These are phyloP conservation scores for Eulithis testata DNA, from an alignment of 2,888 invertebrate species.

Conservation along the genomic window DNA sequence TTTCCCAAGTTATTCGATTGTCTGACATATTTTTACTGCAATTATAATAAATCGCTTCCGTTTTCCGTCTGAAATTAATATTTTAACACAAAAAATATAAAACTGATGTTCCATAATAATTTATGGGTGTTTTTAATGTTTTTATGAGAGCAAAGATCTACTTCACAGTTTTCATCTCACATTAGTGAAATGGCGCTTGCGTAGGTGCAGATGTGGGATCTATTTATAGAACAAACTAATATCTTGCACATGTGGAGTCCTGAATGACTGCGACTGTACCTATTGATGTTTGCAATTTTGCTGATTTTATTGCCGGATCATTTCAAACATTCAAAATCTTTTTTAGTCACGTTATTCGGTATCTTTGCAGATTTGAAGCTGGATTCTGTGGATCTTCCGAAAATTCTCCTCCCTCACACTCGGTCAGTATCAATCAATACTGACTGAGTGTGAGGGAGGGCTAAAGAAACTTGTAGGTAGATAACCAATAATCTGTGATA, in stretches of 20 bases:
- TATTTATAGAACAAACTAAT: conserved; percentile 31
- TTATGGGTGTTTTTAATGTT: conserved; percentile 40
- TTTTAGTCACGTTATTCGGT: too few species aligned
- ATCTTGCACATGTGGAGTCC: conserved; percentile 27
- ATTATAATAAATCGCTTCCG: conserved; percentile 35
- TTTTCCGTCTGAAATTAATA: conserved; percentile 35
- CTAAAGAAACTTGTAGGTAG: too few species aligned
- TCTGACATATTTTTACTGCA: not conserved
- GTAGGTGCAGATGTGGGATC: conserved; percentile 23
- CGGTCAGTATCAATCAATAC: too few species aligned
- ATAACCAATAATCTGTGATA: too few species aligned
- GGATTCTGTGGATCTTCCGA: not conserved
- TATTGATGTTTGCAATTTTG: conserved; percentile 14
- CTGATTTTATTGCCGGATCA: conserved; percentile 11
- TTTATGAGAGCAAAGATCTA: conserved; percentile 40
- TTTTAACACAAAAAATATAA: conserved; percentile 13
- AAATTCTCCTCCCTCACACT: too few species aligned
- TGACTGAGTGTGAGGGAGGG: too few species aligned
- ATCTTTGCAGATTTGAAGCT: not conserved
- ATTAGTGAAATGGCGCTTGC: conserved; percentile 36
- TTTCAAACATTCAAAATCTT: not conserved
- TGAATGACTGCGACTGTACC: not conserved
- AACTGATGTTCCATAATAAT: conserved; percentile 26
- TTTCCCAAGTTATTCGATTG: not conserved
- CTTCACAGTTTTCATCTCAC: conserved; percentile 33